Base-by-base conservation (phyloP, 2,113 vertebrate genomes). In the Psittacus erithacus region DNA sequence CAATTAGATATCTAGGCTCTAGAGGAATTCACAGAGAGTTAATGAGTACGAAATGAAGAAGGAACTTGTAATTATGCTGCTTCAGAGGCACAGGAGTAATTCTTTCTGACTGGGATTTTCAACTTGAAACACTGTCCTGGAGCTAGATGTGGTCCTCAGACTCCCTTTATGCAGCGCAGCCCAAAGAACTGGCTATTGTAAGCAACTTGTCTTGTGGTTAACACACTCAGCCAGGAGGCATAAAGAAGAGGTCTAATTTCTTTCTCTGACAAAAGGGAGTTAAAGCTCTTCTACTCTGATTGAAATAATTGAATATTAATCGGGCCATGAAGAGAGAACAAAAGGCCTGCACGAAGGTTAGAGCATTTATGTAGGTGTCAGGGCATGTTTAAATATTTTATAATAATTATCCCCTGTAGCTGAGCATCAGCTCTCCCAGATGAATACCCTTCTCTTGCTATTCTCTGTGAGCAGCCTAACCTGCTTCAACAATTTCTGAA, bases 301-400 rank as follows among this genome's bases (percentile, higher is more conserved):
- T 81, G 60, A 75, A 86, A 89, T 67, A 91, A 91, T 35, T 84
- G 28, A 80, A 57, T 80, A 86, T 84, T 92, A 87, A 82, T 82
- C 27, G 4, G 41, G 6, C 15, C 55, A 43, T 60, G 65, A 95
- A 69, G 57, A 90, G 43, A 81, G 44, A 94, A 71, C 28, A 89
- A 87, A 92, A 86, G 60, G 22, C 50, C 44, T 88, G 27, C 27
- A 67, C 0, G 0, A 55, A 43, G 14, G 27, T 94, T 87, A 79
- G 39, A 84, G 12, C 17, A 60, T 60, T 91, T 94, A 33, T 55
- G 59, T 71, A 64, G 43, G 65, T 75, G 75, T 76, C 62, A 89
- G 67, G 47, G 4, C 16, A 52, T 24, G 18, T 69, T 93, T 79
- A 90, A 91, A 75, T 91, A 89, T 91, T 95, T 94, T 71, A 53